Evolutionary conservation across 1,140 invertebrate genomes (phyloP).

Genomic region (Drosophila prosaltans): DNA sequence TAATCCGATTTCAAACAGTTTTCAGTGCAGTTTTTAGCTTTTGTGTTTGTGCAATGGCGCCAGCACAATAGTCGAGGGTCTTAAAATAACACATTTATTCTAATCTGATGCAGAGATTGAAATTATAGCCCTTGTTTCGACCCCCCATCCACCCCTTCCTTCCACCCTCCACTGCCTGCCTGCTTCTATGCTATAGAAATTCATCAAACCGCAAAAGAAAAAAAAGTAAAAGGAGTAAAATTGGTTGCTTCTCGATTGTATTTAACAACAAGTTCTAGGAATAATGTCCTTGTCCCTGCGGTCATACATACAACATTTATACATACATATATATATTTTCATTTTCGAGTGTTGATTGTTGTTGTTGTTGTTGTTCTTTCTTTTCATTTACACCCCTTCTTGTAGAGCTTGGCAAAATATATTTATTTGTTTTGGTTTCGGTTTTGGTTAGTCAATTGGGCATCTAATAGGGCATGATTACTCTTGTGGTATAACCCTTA

Average conservation of each 20-base stretch:
- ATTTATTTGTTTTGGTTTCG: slow-evolving; percentile 13
- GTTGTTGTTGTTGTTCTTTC: slow-evolving; percentile 6
- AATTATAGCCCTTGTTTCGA: slow-evolving; percentile 12
- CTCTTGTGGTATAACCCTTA: slow-evolving; percentile 1
- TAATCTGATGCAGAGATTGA: slow-evolving; percentile 30
- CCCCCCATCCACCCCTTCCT: background rate
- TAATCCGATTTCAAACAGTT: background rate
- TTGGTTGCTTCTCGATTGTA: slow-evolving; percentile 3
- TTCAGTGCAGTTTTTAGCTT: background rate
- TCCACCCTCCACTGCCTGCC: too few relatives aligned
- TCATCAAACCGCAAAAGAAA: slow-evolving; percentile 10
- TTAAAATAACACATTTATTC: slow-evolving; percentile 30
- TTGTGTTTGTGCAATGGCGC: slow-evolving; percentile 19
- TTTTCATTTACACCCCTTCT: background rate
- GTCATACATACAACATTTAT: background rate
- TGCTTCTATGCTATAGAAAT: background rate
- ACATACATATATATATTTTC: slow-evolving; percentile 5
- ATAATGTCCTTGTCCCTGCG: slow-evolving; percentile 11
- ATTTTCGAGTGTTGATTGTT: slow-evolving; percentile 8
- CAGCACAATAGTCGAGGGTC: slow-evolving; percentile 7
- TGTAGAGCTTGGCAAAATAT: slow-evolving; percentile 4
- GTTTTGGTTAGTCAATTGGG: slow-evolving; percentile 15
- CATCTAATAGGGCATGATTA: slow-evolving; percentile 23
- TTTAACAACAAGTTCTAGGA: slow-evolving; percentile 10
- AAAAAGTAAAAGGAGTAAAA: background rate